Base-by-base conservation (phyloP, 2,797 vertebrate genomes). In the Myripristis jacobus region DNA sequence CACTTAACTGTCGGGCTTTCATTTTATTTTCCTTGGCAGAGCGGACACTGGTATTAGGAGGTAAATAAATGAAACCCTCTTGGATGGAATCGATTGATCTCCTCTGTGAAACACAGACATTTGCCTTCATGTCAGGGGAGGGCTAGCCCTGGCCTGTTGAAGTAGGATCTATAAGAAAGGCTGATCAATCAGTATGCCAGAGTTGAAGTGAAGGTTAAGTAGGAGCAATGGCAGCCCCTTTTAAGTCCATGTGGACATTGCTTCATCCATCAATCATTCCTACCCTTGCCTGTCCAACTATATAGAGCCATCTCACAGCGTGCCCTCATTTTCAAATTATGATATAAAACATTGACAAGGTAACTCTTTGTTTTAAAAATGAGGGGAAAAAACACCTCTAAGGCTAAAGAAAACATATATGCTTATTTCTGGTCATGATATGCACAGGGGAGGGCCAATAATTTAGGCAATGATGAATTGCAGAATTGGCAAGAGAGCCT, bases 1-100 rank as follows among this genome's bases (percentile, higher is more conserved):
- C 43, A 22, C n/a, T 55, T 77, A 57, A 65, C 61, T 48, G 46
- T 56, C 13, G 3, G 47, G 43, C 73, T 82, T 84, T 81, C 61
- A 81, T 73, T 51, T 66, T 61, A 66, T 83, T 82, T 74, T 65
- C 58, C 54, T 22, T 24, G 24, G 58, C 66, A 56, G 58, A 53
- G 58, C 8, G 27, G 70, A 27, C 56, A 19, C 27, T 19, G 80
- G 24, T 66, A 80, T 21, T 63, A 60, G 54, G 55, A 76, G 69
- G 66, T 83, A 79, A 90, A 89, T 79, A 87, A 87, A 88, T 74
- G 46, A 83, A 86, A 75, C 58, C 31, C 66, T n/a, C 60, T 54
- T 36, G 61, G 70, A 74, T 44, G 34, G 36, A 77, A 90, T 86
- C 75, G 64, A 87, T 87, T 43, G 22, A 65, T 73, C 59, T 58